A percentile compares a stretch with the other conserved stretches of the same genome.
Evolutionary conservation across 2,113 vertebrate genomes (phyloP).

Genomic region (Ictidomys tridecemlineatus): DNA sequence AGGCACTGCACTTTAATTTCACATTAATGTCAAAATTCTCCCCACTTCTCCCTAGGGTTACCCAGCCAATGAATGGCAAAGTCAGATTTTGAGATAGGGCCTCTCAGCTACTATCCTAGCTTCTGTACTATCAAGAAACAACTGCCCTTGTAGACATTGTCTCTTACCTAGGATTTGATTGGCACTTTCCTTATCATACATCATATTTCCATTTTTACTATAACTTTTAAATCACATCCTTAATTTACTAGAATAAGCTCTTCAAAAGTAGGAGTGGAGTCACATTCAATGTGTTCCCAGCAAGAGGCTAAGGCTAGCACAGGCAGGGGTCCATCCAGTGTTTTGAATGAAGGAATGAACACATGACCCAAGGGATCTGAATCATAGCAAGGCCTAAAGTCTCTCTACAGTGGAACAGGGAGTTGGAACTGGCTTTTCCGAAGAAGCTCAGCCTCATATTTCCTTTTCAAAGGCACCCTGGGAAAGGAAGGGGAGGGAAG

Average conservation of each 20-base stretch:
- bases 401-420: neutral
- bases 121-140: neutral
- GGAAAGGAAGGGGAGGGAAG: conserved; percentile 46
- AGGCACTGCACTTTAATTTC: neutral
- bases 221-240: neutral
- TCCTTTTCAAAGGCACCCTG: conserved; percentile 54
- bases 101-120: neutral
- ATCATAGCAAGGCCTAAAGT: neutral
- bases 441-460: conserved; percentile 14
- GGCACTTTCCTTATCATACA: neutral
- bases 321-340: conserved; percentile 20
- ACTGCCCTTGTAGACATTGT: neutral
- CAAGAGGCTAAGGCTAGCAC: neutral
- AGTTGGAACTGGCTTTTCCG: conserved; percentile 28
- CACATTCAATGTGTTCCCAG: neutral
- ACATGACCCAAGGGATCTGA: conserved; percentile 7
- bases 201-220: neutral
- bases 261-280: conserved; percentile 38
- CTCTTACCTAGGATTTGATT: conserved; percentile 22
- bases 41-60: neutral
- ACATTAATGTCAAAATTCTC: conserved; percentile 17
- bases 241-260: conserved; percentile 37
- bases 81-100: neutral
- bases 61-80: neutral
- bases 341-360: conserved; percentile 47